Evolutionary conservation across 2,888 invertebrate species (phyloP), one percentile per base, ranked within the genome.

Genomic region (Alsophila aescularia): DNA sequence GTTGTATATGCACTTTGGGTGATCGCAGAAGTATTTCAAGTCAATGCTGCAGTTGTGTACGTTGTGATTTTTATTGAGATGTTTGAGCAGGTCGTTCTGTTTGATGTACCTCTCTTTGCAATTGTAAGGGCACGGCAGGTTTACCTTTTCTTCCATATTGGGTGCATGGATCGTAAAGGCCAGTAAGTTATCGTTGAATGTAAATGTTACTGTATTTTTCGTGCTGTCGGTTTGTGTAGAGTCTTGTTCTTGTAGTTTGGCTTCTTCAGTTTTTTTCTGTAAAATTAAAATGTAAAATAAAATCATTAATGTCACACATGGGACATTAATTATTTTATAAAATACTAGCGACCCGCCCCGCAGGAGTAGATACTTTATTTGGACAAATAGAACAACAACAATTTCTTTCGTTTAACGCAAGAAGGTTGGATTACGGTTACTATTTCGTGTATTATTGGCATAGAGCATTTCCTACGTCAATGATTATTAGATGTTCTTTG

Each of bases 1-100:
- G 54, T 91, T 80, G 66, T 95, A 95, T 0, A 76, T 41, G 60
- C 96, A 96, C 0, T 77, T 73, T 0, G 64, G 35, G 2, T 88
- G 79, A 0, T 93, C 92, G 60, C 96, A 96, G 68, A 93, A 91
- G 69, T 92, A 95, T 36, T 92, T 83, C 2, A 89, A 62, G 0
- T 82, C 84, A 0, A 85, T 73, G 0, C 59, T 60, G 1, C 77
- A 77, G 0, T 75, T 66, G 0, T 58, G 66, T 0, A 81, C 74
- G 2, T 90, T 84, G 60, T 95, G 95, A 0, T 83, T 83, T 64
- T 92, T 93, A 0, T 83, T 75, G 3, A 95, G 64, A 67, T 96
- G 95, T 58, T 92, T 77, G 0, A 72, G 43, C 0, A 90, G 49
- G 27, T 85, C 78, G 0, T 56, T 68, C 34, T 78, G 84, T 43